Conservation (phyloP, 2,113 vertebrate genomes). For the Alces alces region DNA sequence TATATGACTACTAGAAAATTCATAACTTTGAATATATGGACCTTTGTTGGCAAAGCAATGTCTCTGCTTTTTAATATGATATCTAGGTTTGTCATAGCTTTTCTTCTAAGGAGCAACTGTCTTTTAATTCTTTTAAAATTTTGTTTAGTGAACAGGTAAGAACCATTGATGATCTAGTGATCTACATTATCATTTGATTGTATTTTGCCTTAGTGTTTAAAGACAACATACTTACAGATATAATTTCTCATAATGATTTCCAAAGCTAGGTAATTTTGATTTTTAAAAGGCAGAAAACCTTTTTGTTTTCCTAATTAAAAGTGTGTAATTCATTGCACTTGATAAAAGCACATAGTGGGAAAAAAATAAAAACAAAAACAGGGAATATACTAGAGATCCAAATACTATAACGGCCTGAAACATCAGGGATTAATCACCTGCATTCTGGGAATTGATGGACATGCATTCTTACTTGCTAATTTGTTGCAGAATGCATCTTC, state of each 20-base stretch:
- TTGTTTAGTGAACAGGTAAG: background rate
- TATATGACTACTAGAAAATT: background rate
- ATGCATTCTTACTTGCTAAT: background rate
- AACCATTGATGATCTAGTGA: background rate
- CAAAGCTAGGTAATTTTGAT: background rate
- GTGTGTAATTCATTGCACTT: background rate
- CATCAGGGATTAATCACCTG: background rate
- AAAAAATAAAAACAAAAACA: background rate
- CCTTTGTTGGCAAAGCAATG: background rate
- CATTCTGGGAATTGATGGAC: background rate
- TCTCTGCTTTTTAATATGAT: background rate
- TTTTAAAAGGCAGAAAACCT: background rate
- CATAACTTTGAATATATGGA: background rate
- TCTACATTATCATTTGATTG: background rate
- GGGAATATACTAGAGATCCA: background rate
- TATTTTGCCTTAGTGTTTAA: slow-evolving; percentile 23
- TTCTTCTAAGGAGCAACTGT: background rate
- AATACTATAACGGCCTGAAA: background rate
- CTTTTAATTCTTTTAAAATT: background rate
- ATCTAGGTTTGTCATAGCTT: background rate
- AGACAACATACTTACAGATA: background rate
- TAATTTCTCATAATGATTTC: background rate
- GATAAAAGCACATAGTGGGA: background rate
- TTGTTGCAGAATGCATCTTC: background rate
- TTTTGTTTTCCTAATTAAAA: slow-evolving; percentile 14